These are phyloP conservation scores for Drosophila neotestacea DNA, from an alignment of 2,888 invertebrate species.

Conservation along the genomic window DNA sequence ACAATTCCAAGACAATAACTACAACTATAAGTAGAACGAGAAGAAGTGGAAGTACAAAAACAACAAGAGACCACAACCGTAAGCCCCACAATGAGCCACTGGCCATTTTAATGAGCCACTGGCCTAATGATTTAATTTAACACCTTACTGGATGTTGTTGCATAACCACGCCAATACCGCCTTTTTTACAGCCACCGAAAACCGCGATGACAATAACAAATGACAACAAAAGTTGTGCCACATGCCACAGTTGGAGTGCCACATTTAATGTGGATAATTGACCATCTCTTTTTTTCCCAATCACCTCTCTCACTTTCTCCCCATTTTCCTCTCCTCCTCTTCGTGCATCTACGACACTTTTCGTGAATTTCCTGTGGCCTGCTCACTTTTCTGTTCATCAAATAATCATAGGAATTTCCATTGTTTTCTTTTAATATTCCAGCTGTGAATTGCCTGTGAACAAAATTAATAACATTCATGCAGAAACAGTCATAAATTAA, in stretches of 20 bases:
- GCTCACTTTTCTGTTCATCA: constrained; percentile 25
- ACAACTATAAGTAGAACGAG: not conserved
- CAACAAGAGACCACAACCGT: constrained; percentile 3
- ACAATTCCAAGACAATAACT: constrained; percentile 27
- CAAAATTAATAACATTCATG: constrained; percentile 4
- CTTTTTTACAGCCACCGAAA: not conserved
- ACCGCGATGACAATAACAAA: not conserved
- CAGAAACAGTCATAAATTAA: too few relatives aligned
- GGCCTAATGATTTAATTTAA: constrained; percentile 55
- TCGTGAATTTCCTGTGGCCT: constrained; percentile 5
- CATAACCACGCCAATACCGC: constrained; percentile 5
- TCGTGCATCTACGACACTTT: not conserved
- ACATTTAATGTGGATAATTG: constrained; percentile 21
- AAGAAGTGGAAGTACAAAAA: not conserved
- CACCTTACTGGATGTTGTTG: constrained; percentile 44
- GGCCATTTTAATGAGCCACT: constrained; percentile 45
- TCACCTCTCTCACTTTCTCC: not conserved
- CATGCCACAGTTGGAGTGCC: not conserved
- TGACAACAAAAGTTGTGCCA: constrained; percentile 5
- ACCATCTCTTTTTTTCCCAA: constrained; percentile 11
- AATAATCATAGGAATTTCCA: constrained; percentile 20
- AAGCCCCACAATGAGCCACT: constrained; percentile 1
- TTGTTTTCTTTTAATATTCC: constrained; percentile 18
- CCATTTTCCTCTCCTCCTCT: not conserved
- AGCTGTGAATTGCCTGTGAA: constrained; percentile 9